A percentile compares a stretch with the other conserved stretches of the same genome.
These are phyloP conservation scores for Bradypus variegatus DNA, from an alignment of 2,797 vertebrate species.

Conservation along the genomic window DNA sequence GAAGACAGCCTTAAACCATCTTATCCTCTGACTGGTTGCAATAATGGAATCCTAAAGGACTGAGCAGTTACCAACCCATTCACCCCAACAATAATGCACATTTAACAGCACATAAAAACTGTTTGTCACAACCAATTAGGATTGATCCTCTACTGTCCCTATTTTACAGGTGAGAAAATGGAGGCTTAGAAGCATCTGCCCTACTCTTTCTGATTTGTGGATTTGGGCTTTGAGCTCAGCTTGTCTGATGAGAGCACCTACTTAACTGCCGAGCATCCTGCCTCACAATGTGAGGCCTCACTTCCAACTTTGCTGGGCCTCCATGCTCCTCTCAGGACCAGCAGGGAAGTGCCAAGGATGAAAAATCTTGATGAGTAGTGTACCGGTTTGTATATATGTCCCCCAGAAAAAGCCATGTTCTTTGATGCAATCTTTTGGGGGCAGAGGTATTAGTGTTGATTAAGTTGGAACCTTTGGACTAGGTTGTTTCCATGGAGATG, in stretches of 20 bases:
- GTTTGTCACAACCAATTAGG: background rate
- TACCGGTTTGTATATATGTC: too few species aligned
- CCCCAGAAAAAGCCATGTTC: too few species aligned
- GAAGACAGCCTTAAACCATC: background rate
- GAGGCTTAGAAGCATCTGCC: background rate
- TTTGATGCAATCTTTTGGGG: too few species aligned
- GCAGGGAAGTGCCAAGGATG: background rate
- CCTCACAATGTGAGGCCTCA: rapidly evolving
- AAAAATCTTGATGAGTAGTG: background rate
- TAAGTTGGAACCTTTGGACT: too few species aligned
- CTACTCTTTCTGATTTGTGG: background rate
- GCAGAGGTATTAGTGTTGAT: too few species aligned
- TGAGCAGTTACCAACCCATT: background rate
- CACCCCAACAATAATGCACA: background rate
- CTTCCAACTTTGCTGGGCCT: background rate
- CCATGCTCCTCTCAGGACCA: background rate
- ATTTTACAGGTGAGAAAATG: background rate
- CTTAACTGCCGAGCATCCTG: background rate
- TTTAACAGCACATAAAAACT: background rate
- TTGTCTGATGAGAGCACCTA: background rate
- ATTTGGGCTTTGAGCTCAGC: background rate
- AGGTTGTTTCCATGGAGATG: too few species aligned
- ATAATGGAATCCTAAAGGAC: background rate
- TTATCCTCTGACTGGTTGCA: background rate
- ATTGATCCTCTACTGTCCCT: background rate